Conservation (phyloP, 2,113 vertebrate species). For the Tiliqua scincoides region DNA sequence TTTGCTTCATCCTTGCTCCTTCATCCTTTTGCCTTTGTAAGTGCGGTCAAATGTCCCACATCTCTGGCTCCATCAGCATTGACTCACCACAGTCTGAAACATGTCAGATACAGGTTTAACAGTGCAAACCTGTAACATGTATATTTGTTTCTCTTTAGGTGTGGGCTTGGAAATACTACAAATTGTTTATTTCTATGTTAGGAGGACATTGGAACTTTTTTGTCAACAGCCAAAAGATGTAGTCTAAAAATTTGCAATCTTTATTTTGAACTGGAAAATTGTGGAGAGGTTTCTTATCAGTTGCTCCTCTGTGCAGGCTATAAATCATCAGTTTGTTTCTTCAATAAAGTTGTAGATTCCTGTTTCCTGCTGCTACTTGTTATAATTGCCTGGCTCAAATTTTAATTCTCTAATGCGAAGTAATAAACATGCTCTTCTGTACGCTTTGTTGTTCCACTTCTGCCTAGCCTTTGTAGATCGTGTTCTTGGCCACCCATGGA, state of each 20-base stretch:
- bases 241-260: conserved; percentile 61
- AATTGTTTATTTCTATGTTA: conserved; percentile 69
- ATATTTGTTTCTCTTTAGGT: conserved; percentile 70
- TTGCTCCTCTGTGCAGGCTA: conserved; percentile 28
- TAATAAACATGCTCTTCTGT: conserved; percentile 41
- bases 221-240: background rate
- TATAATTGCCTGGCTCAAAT: conserved; percentile 21
- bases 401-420: conserved; percentile 38
- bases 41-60: background rate
- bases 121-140: conserved; percentile 57
- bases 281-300: conserved; percentile 23
- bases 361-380: background rate
- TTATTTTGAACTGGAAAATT: conserved; percentile 63
- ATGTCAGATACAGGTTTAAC: conserved; percentile 48
- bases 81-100: conserved; percentile 7
- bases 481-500: conserved; percentile 29
- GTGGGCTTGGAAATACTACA: conserved; percentile 75
- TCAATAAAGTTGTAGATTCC: conserved; percentile 17
- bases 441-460: conserved; percentile 40
- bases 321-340: conserved; percentile 40
- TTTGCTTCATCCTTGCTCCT: background rate
- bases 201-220: conserved; percentile 67
- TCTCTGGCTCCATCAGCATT: background rate
- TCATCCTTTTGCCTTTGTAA: background rate
- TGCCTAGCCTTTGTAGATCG: conserved; percentile 13